Evolutionary conservation across 2,113 vertebrate species (phyloP).

Genomic region (Periophthalmus modestus): DNA sequence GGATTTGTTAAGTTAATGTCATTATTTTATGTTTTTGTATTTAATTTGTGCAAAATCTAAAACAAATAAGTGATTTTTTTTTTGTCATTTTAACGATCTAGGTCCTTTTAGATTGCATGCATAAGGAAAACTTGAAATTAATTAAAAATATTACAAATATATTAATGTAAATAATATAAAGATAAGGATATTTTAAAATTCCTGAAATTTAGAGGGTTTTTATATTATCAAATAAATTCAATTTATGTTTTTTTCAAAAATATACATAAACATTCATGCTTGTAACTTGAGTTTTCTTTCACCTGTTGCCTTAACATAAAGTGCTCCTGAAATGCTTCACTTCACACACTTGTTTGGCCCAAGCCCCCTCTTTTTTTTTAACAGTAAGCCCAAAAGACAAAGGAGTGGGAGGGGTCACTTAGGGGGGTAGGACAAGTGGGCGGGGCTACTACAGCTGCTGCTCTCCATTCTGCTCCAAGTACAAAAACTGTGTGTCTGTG

Average conservation of each 20-base stretch:
- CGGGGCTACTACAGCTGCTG: conserved; percentile 43
- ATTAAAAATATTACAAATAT: no score
- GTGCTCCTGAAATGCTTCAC: conserved; percentile 9
- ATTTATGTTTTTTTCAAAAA: neutral
- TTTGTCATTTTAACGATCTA: no score
- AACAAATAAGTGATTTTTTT: no score
- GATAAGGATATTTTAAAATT: no score
- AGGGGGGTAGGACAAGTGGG: conserved; percentile 20
- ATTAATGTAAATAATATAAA: no score
- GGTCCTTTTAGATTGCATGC: no score
- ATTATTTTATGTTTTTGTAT: no score
- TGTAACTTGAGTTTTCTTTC: neutral
- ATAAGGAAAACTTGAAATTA: no score
- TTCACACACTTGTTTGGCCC: conserved; percentile 17
- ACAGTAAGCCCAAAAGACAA: conserved; percentile 49
- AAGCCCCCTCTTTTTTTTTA: conserved; percentile 8
- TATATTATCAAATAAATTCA: no score
- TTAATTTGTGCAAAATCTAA: no score
- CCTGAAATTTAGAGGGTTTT: no score
- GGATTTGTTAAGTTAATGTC: no score
- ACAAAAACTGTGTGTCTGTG: conserved; percentile 46
- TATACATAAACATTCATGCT: neutral
- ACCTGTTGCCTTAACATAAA: conserved; percentile 2
- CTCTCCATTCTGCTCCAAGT: conserved; percentile 37
- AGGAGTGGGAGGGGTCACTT: conserved; percentile 49